Conservation (phyloP, 2,888 invertebrate species). For the Apodemia hepburni region DNA sequence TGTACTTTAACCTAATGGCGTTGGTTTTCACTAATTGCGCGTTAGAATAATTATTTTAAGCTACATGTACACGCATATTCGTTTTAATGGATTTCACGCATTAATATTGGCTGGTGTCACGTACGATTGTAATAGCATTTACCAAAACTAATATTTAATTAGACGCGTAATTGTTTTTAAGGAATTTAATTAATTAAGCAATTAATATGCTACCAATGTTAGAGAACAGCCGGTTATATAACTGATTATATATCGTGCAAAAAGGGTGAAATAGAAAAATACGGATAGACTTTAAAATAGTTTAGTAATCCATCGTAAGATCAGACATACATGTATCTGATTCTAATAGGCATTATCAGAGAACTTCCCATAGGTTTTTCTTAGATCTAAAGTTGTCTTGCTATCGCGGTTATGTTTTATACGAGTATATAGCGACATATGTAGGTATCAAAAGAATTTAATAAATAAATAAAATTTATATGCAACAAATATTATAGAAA, state of each 20-base stretch:
- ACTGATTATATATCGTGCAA: not conserved
- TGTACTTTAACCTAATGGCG: constrained; percentile 72
- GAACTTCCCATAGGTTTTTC: too few species aligned
- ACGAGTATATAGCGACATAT: too few species aligned
- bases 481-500: too few species aligned
- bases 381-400: too few species aligned
- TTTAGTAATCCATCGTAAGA: too few species aligned
- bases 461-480: too few species aligned
- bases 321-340: too few species aligned
- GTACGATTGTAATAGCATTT: constrained; percentile 40
- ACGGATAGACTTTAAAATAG: too few species aligned
- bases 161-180: not conserved
- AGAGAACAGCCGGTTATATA: not conserved
- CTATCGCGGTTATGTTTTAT: too few species aligned
- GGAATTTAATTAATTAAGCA: not conserved
- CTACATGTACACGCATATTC: constrained; percentile 53
- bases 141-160: constrained; percentile 20
- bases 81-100: constrained; percentile 66
- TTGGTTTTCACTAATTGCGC: constrained; percentile 75
- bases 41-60: constrained; percentile 72
- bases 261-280: too few species aligned
- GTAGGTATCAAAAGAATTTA: too few species aligned
- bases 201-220: not conserved
- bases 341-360: too few species aligned
- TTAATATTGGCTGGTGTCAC: constrained; percentile 50